Base-by-base conservation (phyloP, 1,140 invertebrate species). In the Drosophila biarmipes region DNA sequence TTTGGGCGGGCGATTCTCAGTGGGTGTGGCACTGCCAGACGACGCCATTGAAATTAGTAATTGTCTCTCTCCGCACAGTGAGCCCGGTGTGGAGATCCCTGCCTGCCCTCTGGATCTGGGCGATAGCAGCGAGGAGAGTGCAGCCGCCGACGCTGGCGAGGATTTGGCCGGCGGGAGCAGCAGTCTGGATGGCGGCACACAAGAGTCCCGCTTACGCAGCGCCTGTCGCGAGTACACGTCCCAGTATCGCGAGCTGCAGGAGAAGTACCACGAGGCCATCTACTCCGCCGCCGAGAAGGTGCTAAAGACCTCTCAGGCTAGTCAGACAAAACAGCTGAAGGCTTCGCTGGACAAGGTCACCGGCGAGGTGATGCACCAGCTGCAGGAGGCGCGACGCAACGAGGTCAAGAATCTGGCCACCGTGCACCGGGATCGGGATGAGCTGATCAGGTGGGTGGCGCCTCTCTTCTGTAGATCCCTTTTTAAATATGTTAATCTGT, bases 381-480 rank as follows among this genome's bases (percentile, higher is more conserved):
- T 98, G 67, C 96, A 98, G 69, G 94, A 95, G 21, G 95, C 95
- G 66, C 95, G 96, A 57, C 95, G 97, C 72, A 96, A 97, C 52
- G 97, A 98, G 90, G 96, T 98, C 40, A 98, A 98, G 91, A 94
- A 94, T 31, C 92, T 97, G 49, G 94, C 95, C 14, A 96, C 96
- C 77, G 95, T 95, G 64, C 96, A 97, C 85, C 95, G 94, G 79
- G 98, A 99, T 90, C 96, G 98, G 89, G 97, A 98, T 79, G 98
- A 98, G 92, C 94, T 98, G 68, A 96, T 95, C 38, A 94, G 96
- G 93, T 93, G 93, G 92, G 80, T 40, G 11, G 15, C 0, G 7
- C n/a, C 7, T 6, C 6, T 38, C 6, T 7, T n/a, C 4, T 2
- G 14, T 38, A 15, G n/a, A n/a, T n/a, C 1, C 2, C n/a, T 0